Base-by-base conservation (phyloP, 2,888 invertebrate genomes). In the Hyposoter didymator region DNA sequence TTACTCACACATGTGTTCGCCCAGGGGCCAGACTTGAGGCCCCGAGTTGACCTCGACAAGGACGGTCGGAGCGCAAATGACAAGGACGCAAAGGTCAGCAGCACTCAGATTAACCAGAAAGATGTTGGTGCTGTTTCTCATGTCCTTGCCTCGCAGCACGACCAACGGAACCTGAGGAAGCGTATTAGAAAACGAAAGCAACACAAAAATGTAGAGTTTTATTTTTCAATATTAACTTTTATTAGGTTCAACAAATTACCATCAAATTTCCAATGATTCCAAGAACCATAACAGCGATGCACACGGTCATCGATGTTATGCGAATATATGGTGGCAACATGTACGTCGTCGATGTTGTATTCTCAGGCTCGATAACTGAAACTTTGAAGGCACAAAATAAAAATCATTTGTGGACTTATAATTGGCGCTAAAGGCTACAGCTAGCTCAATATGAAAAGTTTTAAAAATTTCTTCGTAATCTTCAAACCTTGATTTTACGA, bases 41-140 rank as follows among this genome's bases (percentile, higher is more conserved):
- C 96, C 96, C 12, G 98, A 97, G 94, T 98, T 98, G 75, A 99
- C 97, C 94, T 99, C 99, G n/a, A 99, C 97, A 55, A 99, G 95
- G 47, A 98, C 98, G 0, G 98, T 98, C 8, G 99, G 99, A 86
- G 98, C 98, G 93, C 98, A 99, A 87, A 99, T 97, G 87, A 98
- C 94, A 88, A 99, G 94, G 90, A 99, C 98, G 95, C 98, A 96
- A 90, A 99, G 95, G 94, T 99, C 99, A 19, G 99, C 98, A 59
- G 98, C 96, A 93, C 98, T 98, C 92, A 99, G 95, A 94, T 99
- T 99, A 94, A 98, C 97, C 91, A 99, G 95, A 94, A 99, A 99
- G 91, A 98, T 98, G 94, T 99, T 99, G 85, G 99, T 99, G 78
- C 98, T 98, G 92, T 98, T 98, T 91, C 98, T 95, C 98, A 99